Evolutionary conservation across 2,797 vertebrate species (phyloP).

Genomic region (Clarias pachynema): DNA sequence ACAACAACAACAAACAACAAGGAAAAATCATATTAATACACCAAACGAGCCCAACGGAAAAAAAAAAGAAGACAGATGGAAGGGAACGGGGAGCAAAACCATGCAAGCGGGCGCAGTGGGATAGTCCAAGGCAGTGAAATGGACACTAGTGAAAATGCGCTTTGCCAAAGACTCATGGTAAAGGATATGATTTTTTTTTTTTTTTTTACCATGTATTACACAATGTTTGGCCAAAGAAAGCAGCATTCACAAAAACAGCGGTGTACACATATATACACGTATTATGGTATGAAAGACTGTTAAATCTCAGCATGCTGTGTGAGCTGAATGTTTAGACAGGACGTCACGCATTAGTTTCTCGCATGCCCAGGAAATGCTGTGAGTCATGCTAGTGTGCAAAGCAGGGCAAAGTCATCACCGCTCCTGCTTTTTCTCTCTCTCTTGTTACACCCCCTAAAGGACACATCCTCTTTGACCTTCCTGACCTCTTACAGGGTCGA

Average conservation of each 20-base stretch:
- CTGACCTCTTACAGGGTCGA: conserved; percentile 32
- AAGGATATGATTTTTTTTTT: conserved; percentile 50
- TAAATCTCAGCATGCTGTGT: not conserved
- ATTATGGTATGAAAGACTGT: not conserved
- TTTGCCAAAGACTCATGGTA: conserved; percentile 75
- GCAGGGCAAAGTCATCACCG: conserved; percentile 47
- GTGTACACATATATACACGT: not conserved
- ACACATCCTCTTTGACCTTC: conserved; percentile 66
- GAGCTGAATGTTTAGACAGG: not conserved
- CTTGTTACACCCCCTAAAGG: conserved; percentile 64
- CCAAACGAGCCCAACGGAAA: conserved; percentile 69
- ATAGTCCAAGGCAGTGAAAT: conserved; percentile 60
- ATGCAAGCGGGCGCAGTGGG: conserved; percentile 40
- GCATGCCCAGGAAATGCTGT: conserved; percentile 45
- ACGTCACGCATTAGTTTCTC: not conserved
- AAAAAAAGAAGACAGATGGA: conserved; percentile 67
- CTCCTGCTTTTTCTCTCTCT: conserved; percentile 47
- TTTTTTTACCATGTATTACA: conserved; percentile 74
- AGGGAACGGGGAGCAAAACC: conserved; percentile 45
- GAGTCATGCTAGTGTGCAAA: conserved; percentile 41
- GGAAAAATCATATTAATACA: conserved; percentile 88
- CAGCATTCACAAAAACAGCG: conserved; percentile 44
- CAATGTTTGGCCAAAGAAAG: conserved; percentile 72
- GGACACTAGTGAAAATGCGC: conserved; percentile 69
- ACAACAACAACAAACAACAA: conserved; percentile 81